Evolutionary conservation across 2,888 invertebrate genomes (phyloP).

Genomic region (Hemicrepidius hirtus): DNA sequence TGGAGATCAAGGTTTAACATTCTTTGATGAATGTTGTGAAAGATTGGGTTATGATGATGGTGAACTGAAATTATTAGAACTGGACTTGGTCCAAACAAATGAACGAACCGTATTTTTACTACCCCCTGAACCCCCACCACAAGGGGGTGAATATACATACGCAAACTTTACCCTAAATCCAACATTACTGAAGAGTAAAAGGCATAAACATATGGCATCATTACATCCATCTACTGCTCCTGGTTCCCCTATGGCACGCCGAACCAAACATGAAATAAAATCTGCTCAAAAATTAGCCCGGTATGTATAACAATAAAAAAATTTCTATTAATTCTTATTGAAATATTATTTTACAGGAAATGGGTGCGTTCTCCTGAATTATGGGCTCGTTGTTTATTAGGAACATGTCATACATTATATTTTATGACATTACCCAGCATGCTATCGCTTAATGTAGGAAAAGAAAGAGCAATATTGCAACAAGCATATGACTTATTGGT

Average conservation of each 20-base stretch:
- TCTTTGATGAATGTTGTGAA: constrained; percentile 98
- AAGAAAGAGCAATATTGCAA: constrained; percentile 84
- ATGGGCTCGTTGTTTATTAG: constrained; percentile 94
- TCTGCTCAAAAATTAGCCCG: constrained; percentile 89
- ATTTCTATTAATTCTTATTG: neutral
- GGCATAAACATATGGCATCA: constrained; percentile 66
- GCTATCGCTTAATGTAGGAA: constrained; percentile 81
- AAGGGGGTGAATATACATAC: constrained; percentile 74
- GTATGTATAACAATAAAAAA: constrained; percentile 59
- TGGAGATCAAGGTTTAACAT: constrained; percentile 94
- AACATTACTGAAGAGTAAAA: constrained; percentile 72
- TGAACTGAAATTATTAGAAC: constrained; percentile 83
- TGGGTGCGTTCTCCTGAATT: constrained; percentile 78
- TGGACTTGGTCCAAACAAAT: constrained; percentile 85
- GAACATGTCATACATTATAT: constrained; percentile 95
- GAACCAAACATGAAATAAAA: constrained; percentile 97
- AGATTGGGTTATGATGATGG: constrained; percentile 78
- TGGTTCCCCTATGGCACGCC: constrained; percentile 92
- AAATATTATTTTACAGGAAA: constrained; percentile 62
- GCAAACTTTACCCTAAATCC: constrained; percentile 79
- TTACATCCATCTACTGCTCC: constrained; percentile 73
- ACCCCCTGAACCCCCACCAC: constrained; percentile 87
- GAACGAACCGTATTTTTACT: constrained; percentile 96
- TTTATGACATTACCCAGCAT: constrained; percentile 96
- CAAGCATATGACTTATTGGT: constrained; percentile 91